Base-by-base conservation (phyloP, 2,113 vertebrate genomes). In the Serinus canaria region DNA sequence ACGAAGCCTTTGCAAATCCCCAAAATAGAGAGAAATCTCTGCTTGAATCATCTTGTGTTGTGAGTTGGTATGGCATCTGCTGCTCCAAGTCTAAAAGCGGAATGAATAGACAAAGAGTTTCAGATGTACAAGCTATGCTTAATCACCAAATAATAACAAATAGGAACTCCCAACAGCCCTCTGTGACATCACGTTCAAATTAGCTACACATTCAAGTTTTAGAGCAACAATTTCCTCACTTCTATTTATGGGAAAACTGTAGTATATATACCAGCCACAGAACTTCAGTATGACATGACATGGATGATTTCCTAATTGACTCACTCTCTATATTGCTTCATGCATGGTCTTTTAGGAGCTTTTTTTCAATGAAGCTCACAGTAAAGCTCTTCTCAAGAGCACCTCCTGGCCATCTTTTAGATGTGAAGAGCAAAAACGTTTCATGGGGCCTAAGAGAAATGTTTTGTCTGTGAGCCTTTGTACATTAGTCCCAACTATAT, bases 161-260 rank as follows among this genome's bases (percentile, higher is more conserved):
- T 66, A 90, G 91, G 92, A 95, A 75, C 94, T 92, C 66, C 47
- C 90, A 85, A 80, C 81, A 92, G 25, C 74, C 58, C 77, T 94
- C 62, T 47, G 52, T 95, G 92, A 94, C 87, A 90, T 92, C 87
- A 94, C 0, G 2, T 91, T 93, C 90, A 91, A 96, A 95, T 96
- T 93, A 96, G 88, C 95, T 69, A 72, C 93, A 93, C 94, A 87
- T 96, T 96, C 83, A 95, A 94, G 75, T 90, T 92, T 94, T 89
- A 87, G 59, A 87, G 84, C 70, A 95, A 95, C 89, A 91, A 95
- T 94, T 96, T 94, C 87, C 83, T 93, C 44, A 84, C 83, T 95
- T 94, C 96, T 97, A 95, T 97, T 96, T 95, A 92, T 94, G 91
- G 95, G 86, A 89, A 96, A 92, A 67, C 63, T 69, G 88, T 69